Conservation (phyloP, 2,888 invertebrate genomes). For the Parelbella ahira region DNA sequence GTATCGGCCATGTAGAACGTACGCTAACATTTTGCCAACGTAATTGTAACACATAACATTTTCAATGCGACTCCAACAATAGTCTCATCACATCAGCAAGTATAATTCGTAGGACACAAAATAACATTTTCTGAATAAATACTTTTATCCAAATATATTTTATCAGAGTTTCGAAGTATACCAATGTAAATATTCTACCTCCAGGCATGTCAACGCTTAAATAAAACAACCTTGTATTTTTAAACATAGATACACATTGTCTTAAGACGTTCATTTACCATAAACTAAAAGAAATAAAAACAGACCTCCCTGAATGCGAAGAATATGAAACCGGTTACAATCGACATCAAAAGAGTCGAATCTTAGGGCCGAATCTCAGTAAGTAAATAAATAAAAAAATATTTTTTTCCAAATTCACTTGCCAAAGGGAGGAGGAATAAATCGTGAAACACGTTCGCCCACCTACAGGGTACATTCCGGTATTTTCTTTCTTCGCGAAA, state of each 20-base stretch:
- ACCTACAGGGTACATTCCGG: conserved; percentile 63
- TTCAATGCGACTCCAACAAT: too few relatives aligned
- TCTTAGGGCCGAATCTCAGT: conserved; percentile 49
- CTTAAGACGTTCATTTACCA: conserved; percentile 2
- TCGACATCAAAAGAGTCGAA: conserved; percentile 67
- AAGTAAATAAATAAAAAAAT: conserved; percentile 72
- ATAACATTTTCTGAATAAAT: too few relatives aligned
- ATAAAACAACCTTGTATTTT: too few relatives aligned
- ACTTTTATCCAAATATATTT: too few relatives aligned
- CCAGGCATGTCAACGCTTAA: too few relatives aligned
- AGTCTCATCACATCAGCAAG: too few relatives aligned
- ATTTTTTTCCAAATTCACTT: conserved; percentile 61
- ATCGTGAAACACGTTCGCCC: conserved; percentile 62
- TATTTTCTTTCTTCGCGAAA: conserved; percentile 62
- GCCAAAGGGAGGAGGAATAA: conserved; percentile 68
- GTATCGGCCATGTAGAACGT: too few relatives aligned
- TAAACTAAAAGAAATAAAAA: conserved; percentile 34
- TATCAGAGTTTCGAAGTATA: too few relatives aligned
- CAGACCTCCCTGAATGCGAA: conserved; percentile 41
- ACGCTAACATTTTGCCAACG: too few relatives aligned
- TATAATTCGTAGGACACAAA: too few relatives aligned
- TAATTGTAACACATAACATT: too few relatives aligned
- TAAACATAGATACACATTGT: not conserved
- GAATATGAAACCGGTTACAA: conserved; percentile 59
- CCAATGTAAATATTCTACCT: too few relatives aligned